Conservation (phyloP, 2,797 vertebrate genomes). For the Diplodus sargus region DNA sequence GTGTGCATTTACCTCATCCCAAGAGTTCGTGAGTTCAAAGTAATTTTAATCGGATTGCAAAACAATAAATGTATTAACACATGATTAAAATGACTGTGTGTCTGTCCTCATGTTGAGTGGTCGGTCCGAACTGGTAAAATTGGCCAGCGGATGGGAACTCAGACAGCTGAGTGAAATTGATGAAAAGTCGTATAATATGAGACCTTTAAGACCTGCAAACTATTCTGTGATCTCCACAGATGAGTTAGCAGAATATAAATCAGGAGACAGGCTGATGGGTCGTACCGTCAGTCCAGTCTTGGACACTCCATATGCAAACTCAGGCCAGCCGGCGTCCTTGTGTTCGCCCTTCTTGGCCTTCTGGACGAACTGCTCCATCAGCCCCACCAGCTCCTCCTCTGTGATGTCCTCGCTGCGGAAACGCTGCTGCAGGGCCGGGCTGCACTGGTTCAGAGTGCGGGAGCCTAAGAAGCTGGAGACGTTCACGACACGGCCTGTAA, state of each 20-base stretch:
- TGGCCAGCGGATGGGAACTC: no score
- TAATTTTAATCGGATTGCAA: no score
- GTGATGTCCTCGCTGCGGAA: constrained; percentile 90
- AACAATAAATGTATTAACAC: no score
- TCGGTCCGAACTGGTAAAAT: no score
- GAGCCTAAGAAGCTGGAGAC: constrained; percentile 86
- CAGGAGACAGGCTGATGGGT: accelerated
- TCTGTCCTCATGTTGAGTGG: no score
- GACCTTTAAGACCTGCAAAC: background rate
- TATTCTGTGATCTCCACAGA: background rate
- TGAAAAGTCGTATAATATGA: no score
- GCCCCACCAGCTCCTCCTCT: constrained; percentile 88
- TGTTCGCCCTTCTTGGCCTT: constrained; percentile 84
- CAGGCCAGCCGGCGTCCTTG: constrained; percentile 89
- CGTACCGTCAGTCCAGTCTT: constrained; percentile 91
- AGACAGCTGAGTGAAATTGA: no score
- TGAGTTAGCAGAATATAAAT: background rate
- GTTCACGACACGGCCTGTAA: constrained; percentile 92
- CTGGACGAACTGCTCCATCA: constrained; percentile 91
- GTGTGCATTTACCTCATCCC: no score
- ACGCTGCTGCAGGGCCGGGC: constrained; percentile 86
- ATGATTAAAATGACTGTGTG: no score
- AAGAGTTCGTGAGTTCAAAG: no score
- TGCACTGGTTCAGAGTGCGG: constrained; percentile 85
- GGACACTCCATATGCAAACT: constrained; percentile 89